phyloP scores from a whole-genome alignment of 2,113 vertebrate genomes.

The Gallinago jamesoni region DNA sequence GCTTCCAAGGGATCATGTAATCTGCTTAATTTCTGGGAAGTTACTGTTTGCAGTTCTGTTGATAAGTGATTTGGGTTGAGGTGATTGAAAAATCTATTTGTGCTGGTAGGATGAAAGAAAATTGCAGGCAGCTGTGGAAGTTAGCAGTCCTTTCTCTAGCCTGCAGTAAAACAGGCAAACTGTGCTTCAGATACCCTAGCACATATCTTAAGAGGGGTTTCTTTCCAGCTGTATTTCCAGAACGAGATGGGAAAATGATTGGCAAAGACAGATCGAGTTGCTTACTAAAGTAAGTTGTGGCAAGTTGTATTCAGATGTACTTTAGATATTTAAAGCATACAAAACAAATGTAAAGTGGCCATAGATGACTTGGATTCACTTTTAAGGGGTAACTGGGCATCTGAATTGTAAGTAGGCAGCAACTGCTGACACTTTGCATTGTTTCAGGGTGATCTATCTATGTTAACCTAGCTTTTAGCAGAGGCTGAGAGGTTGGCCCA shows the following conservation, averaged over 20 bases:
- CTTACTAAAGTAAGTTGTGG: neutral
- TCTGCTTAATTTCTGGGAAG: neutral
- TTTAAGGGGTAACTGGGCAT: neutral
- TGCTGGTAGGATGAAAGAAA: neutral
- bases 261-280: neutral
- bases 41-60: neutral
- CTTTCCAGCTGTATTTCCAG: neutral
- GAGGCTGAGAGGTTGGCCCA: neutral
- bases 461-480: neutral
- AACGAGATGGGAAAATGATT: neutral
- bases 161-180: neutral
- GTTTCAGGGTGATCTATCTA: neutral
- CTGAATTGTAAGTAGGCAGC: neutral
- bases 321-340: neutral
- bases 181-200: neutral
- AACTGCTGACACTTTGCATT: neutral
- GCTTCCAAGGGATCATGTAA: neutral
- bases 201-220: neutral
- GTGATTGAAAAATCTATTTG: neutral
- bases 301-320: neutral
- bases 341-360: neutral
- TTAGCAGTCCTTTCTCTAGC: neutral
- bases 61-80: neutral
- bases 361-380: neutral
- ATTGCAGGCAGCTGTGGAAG: neutral